phyloP scores from a whole-genome alignment of 2,113 vertebrate species.

The Epinephelus moara region DNA sequence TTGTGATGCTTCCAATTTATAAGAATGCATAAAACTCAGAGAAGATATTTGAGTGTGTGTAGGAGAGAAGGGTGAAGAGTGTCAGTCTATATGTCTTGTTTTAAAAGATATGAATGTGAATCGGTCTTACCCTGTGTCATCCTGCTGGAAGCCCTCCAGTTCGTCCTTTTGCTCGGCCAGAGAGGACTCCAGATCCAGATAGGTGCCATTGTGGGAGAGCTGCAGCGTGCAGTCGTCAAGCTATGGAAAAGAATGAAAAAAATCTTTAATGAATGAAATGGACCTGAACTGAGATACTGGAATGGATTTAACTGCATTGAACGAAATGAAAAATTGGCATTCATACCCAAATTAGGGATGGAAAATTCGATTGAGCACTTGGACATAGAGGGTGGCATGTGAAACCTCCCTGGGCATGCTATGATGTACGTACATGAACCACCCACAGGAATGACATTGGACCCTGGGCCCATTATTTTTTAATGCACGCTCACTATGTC shows the following conservation, averaged over 20 bases:
- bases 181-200: slow-evolving; percentile 96
- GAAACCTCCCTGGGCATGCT: slow-evolving; percentile 10
- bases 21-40: slow-evolving; percentile 48
- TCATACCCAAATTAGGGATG: slow-evolving; percentile 27
- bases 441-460: slow-evolving; percentile 52
- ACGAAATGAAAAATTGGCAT: slow-evolving; percentile 22
- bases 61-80: neutral
- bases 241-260: slow-evolving; percentile 74
- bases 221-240: slow-evolving; percentile 96
- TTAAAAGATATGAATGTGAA: slow-evolving; percentile 1
- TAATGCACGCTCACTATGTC: slow-evolving; percentile 8
- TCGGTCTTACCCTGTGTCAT: slow-evolving; percentile 89
- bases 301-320: neutral
- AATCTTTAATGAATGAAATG: neutral
- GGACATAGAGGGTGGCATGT: slow-evolving; percentile 11
- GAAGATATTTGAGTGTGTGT: slow-evolving; percentile 8
- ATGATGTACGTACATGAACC: slow-evolving; percentile 38
- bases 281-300: neutral
- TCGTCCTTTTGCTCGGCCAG: slow-evolving; percentile 95
- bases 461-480: slow-evolving; percentile 19
- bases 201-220: slow-evolving; percentile 95
- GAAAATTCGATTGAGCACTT: slow-evolving; percentile 40
- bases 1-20: slow-evolving; percentile 67
- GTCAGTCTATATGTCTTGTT: neutral
- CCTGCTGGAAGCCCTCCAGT: slow-evolving; percentile 94